Evolutionary conservation across 2,113 vertebrate species (phyloP).

Genomic region (Anolis carolinensis): DNA sequence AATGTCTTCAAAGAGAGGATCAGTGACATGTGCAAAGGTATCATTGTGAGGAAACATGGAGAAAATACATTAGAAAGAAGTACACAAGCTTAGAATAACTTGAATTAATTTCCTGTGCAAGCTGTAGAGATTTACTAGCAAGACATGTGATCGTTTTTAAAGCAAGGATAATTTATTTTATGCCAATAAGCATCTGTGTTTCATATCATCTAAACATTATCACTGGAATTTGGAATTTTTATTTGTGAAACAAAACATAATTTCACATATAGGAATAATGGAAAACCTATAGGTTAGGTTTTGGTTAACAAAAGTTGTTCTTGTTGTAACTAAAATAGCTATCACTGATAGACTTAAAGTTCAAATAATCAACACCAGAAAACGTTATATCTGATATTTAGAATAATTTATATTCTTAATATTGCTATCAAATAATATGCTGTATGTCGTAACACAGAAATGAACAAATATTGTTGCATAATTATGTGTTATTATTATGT

Average conservation of each 20-base stretch:
- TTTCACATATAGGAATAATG: background rate
- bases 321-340: background rate
- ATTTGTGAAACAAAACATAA: background rate
- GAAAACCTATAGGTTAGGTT: background rate
- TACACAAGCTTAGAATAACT: background rate
- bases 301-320: too few relatives aligned
- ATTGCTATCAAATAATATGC: background rate
- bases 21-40: constrained; percentile 99
- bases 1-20: constrained; percentile 98
- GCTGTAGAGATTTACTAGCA: background rate
- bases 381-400: background rate
- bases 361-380: background rate
- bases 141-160: background rate
- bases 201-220: too few relatives aligned
- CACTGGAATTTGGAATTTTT: background rate
- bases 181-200: too few relatives aligned
- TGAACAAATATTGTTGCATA: background rate
- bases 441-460: background rate
- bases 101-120: background rate
- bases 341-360: background rate
- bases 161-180: background rate
- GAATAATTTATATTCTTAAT: background rate
- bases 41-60: background rate
- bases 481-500: too few relatives aligned
- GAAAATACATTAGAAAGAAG: background rate